Evolutionary conservation across 1,140 invertebrate species (phyloP).

Genomic region (Procambarus clarkii): DNA sequence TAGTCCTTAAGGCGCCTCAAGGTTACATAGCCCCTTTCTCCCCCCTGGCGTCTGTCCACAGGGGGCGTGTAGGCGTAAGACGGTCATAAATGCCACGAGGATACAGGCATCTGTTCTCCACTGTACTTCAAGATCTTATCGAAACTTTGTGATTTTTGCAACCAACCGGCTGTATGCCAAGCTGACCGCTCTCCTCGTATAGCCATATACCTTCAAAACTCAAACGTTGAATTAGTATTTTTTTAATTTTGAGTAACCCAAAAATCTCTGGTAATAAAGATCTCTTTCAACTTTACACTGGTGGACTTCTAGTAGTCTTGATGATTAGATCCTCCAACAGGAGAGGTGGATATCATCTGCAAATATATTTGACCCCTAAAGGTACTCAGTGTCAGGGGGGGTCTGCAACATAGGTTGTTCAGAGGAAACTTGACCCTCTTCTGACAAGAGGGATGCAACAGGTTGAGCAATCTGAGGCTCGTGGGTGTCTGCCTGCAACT

Average conservation of each 20-base stretch:
- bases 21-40: background rate
- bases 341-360: conserved; percentile 8
- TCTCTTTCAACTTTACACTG: background rate
- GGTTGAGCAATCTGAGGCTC: background rate
- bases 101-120: conserved; percentile 41
- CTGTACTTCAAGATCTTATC: conserved; percentile 49
- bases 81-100: conserved; percentile 54
- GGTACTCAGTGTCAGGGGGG: conserved; percentile 33
- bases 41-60: conserved; percentile 22
- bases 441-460: conserved; percentile 32
- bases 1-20: background rate
- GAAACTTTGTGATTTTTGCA: conserved; percentile 1
- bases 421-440: conserved; percentile 39
- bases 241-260: no score
- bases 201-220: no score
- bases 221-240: no score
- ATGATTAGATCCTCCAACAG: conserved; percentile 27
- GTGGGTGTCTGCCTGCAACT: background rate
- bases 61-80: conserved; percentile 37
- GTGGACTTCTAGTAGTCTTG: background rate
- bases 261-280: background rate
- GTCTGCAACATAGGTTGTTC: conserved; percentile 33
- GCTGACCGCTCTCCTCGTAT: background rate
- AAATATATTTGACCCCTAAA: conserved; percentile 28
- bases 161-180: background rate